phyloP scores from a whole-genome alignment of 2,113 vertebrate species.

The Pomatostomus ruficeps region DNA sequence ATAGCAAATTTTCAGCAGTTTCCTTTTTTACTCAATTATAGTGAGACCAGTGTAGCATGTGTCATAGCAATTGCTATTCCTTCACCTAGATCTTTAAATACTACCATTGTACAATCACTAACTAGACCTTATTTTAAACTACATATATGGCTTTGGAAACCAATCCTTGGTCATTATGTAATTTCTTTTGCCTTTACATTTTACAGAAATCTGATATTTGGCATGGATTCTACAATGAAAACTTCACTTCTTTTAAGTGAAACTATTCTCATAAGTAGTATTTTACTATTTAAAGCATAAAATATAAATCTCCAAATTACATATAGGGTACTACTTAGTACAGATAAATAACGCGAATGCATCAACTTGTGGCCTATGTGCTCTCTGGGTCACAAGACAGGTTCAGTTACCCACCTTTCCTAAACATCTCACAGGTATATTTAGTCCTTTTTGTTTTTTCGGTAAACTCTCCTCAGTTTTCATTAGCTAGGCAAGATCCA shows the following conservation, averaged over 20 bases:
- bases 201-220: conserved; percentile 22
- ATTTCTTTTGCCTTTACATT: conserved; percentile 30
- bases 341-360: neutral
- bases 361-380: neutral
- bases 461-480: neutral
- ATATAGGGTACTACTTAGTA: neutral
- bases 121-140: neutral
- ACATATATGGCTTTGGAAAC: neutral
- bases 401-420: neutral
- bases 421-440: neutral
- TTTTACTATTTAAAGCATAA: neutral
- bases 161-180: neutral
- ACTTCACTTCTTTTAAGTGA: neutral
- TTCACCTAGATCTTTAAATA: neutral
- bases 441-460: neutral
- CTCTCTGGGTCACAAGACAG: neutral
- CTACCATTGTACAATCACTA: neutral
- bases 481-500: neutral
- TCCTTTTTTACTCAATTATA: neutral
- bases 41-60: neutral
- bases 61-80: neutral
- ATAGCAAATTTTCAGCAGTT: neutral
- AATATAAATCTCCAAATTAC: neutral
- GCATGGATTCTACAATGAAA: neutral
- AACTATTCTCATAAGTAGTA: neutral